Evolutionary conservation across 2,888 invertebrate species (phyloP), one percentile per base, ranked within the genome.

Genomic region (Heteropelma amictum): DNA sequence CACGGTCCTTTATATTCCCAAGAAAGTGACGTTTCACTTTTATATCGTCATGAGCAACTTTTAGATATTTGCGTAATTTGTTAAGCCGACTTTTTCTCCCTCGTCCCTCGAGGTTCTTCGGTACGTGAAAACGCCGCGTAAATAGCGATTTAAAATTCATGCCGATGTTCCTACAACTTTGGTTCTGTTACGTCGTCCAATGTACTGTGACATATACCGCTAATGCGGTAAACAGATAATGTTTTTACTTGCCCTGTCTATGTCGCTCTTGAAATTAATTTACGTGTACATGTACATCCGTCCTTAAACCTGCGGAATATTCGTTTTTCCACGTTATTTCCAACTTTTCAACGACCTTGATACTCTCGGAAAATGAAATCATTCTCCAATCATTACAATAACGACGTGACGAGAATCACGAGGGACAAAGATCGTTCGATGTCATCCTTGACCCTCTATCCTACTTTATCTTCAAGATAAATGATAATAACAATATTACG

Each of bases 91-190:
- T 40, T 4, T 40, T 58, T 28, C 26, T n/a, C n/a, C n/a, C n/a
- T 17, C 10, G 26, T 17, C 23, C 23, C 63, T 38, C 58, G 45
- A 58, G 38, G 51, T 63, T 63, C 51, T 45, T 35, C 8, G 21
- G 6, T n/a, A 45, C 45, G 42, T 28, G 45, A n/a, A n/a, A n/a
- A 6, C 28, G 12, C 45, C 42, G 12, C 21, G 19, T 60, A 53
- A 74, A 53, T 26, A 47, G 45, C 65, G 40, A 74, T 70, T 70
- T 60, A 35, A 54, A 70, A 74, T 74, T 70, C 74, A 70, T 61
- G 61, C 6, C 53, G 30, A n/a, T 35, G 26, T 56, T 49, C 53
- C 40, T 58, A 38, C 69, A 58, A 53, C 40, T 54, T 47, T 30
- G 51, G 56, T 58, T 49, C 56, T 42, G 63, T 73, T 63, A 73